Conservation (phyloP, 1,140 invertebrate genomes). For the Brachionus angularis region DNA sequence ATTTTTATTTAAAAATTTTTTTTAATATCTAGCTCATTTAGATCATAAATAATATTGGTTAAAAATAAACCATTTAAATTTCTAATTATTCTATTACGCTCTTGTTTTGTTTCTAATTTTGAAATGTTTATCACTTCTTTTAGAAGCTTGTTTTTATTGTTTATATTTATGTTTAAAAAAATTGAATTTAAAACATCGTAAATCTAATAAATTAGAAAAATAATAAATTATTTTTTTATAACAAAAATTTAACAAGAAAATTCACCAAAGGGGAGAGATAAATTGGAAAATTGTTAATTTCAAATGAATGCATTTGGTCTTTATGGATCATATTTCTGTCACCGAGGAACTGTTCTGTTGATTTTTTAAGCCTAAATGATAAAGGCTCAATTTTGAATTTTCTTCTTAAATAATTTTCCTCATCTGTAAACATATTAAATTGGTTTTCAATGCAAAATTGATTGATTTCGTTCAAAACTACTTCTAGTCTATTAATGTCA, state of each 20-base stretch:
- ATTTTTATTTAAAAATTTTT: neutral
- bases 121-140: neutral
- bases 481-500: neutral
- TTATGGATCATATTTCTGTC: no score
- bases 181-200: no score
- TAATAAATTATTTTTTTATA: no score
- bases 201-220: no score
- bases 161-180: no score
- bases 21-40: conserved; percentile 10
- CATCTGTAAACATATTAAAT: neutral
- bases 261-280: no score
- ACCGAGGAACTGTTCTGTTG: no score
- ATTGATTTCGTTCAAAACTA: neutral
- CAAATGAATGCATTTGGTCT: no score
- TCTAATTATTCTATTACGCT: neutral
- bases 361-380: no score
- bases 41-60: conserved; percentile 18
- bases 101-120: neutral
- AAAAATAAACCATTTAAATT: conserved; percentile 35
- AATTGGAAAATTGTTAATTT: no score
- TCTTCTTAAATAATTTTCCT: conserved; percentile 35
- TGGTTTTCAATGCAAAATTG: neutral
- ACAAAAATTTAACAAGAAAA: no score
- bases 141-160: no score
- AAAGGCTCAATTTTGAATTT: neutral